A percentile compares a stretch with the other conserved stretches of the same genome.
phyloP scores from a whole-genome alignment of 2,113 vertebrate genomes.

The Potamarius usumacintae region DNA sequence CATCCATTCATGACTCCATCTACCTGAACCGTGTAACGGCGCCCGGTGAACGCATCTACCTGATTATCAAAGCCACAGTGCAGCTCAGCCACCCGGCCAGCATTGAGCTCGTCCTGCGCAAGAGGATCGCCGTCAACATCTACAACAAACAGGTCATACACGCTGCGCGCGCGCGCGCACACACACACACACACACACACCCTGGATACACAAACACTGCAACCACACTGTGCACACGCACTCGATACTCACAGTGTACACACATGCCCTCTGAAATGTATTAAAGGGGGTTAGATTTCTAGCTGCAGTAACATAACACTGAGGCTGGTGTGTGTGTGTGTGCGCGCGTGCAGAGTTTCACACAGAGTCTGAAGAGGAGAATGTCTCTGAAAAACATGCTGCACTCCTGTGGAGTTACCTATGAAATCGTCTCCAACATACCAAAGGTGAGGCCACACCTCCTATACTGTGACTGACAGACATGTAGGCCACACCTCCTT shows the following conservation, averaged over 20 bases:
- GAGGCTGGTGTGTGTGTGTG: neutral
- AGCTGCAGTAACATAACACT: neutral
- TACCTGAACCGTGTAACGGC: slow-evolving; percentile 91
- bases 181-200: neutral
- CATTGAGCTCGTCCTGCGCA: slow-evolving; percentile 93
- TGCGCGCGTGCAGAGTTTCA: slow-evolving; percentile 84
- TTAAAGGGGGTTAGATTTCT: neutral
- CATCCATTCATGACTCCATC: slow-evolving; percentile 93
- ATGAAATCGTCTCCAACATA: slow-evolving; percentile 98
- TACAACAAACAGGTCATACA: slow-evolving; percentile 91
- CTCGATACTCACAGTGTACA: neutral
- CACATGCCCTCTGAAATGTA: neutral
- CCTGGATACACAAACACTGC: too few species aligned
- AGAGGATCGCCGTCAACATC: slow-evolving; percentile 94
- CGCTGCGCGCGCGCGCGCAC: neutral
- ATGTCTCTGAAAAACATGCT: slow-evolving; percentile 92
- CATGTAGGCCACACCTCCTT: neutral
- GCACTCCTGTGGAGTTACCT: slow-evolving; percentile 89
- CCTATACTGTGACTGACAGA: neutral
- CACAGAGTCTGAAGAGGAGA: slow-evolving; percentile 94
- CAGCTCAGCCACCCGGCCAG: slow-evolving; percentile 95
- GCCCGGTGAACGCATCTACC: slow-evolving; percentile 89
- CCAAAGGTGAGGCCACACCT: slow-evolving; percentile 81
- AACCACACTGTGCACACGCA: neutral
- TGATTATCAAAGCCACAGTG: slow-evolving; percentile 91